Conservation (phyloP, 2,113 vertebrate species). For the Enhydra lutris region DNA sequence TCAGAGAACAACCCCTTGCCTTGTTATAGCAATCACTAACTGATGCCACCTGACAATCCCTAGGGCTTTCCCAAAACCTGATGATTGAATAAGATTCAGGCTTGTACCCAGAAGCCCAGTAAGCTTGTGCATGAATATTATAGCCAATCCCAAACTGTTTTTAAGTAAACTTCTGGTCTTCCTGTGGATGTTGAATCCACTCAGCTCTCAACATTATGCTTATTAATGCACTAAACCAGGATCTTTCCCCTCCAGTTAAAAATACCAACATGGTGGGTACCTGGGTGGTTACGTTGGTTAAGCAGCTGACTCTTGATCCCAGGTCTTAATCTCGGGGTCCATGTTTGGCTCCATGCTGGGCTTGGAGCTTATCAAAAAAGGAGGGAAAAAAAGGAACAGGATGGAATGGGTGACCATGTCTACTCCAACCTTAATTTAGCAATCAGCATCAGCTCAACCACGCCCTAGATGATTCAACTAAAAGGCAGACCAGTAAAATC, state of each 20-base stretch:
- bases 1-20: not conserved
- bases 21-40: not conserved
- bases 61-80: not conserved
- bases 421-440: not conserved
- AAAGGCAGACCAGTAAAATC: not conserved
- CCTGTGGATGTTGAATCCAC: not conserved
- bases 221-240: not conserved
- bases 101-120: not conserved
- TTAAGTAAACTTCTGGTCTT: not conserved
- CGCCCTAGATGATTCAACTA: not conserved
- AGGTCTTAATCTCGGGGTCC: not conserved
- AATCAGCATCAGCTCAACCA: not conserved
- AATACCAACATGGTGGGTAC: not conserved
- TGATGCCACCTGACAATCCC: not conserved
- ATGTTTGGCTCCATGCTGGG: not conserved
- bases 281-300: not conserved
- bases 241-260: not conserved
- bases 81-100: not conserved
- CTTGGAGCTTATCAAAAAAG: not conserved
- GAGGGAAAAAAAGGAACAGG: not conserved
- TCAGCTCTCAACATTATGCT: not conserved
- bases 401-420: not conserved
- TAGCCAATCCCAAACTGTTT: not conserved
- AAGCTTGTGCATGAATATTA: not conserved
- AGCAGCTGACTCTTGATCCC: not conserved